Evolutionary conservation across 2,888 invertebrate genomes (phyloP), one percentile per base, ranked within the genome.

Genomic region (Apamea sordens): DNA sequence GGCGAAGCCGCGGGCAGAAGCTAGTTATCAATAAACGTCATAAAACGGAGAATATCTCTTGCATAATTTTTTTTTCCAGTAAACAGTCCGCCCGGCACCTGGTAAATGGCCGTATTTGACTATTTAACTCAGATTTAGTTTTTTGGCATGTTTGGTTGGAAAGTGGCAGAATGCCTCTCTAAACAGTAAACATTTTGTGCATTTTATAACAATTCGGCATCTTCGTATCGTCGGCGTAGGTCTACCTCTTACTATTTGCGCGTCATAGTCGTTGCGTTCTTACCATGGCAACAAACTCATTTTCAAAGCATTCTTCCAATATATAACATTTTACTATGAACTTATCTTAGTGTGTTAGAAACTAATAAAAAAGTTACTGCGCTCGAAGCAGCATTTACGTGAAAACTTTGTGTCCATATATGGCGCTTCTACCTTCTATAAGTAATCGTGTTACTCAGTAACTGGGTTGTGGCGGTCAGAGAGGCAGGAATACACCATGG

Each of bases 251-350:
- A 75, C 24, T 50, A 79, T 36, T 41, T 8, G 32, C 50, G 32
- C 61, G 36, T 44, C 71, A 63, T 70, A n/a, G 18, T 11, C n/a
- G 21, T 80, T 44, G 64, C 53, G 61, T 65, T 78, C 53, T 80
- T 80, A 44, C 44, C 71, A 70, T 53, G n/a, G n/a, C 41, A 50
- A 32, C 15, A 63, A 61, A 5, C 8, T 64, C 11, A 32, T 41
- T 63, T 53, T 56, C 72, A 71, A 68, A 63, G 32, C 28, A n/a
- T 77, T 53, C 10, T 56, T 77, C 53, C 21, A 7, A 18, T 44
- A 13, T 41, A 28, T 36, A 8, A 21, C 10, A 61, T 15, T 28
- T 50, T 50, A 41, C n/a, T 61, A 21, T 28, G n/a, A n/a, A 11
- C 36, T 47, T 24, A 32, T 44, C 41, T 44, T 8, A 44, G n/a